Evolutionary conservation across 2,797 vertebrate species (phyloP), one percentile per base, ranked within the genome.

Genomic region (Hafferia zeledoni): DNA sequence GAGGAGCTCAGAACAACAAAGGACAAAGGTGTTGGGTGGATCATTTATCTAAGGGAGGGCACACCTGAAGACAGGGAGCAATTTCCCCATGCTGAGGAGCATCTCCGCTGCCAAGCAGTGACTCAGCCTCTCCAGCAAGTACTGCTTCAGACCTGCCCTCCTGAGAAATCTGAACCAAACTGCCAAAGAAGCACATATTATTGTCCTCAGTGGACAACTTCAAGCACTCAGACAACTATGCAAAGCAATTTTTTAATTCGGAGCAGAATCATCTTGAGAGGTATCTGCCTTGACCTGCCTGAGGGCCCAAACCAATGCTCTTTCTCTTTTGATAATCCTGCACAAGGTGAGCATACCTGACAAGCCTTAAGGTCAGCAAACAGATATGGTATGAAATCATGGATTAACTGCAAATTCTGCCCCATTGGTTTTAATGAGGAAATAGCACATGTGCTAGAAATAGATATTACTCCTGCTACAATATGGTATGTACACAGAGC

Each of bases 241-340:
- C 17, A 81, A 91, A 85, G 23, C 46, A 47, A 19, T 28, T 52
- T 59, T 80, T 68, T 47, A 49, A 67, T 64, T 92, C 50, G 27
- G 12, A 93, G 84, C 43, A 65, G 41, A 90, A 44, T 33, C 24
- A 81, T 41, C 49, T 83, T 11, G 69, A 35, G 28, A 91, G 65
- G 22, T 83, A 49, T 4, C 25, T 74, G 23, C 87, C 78, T 1
- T 85, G 96, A 11, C 31, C 90, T 10, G 59, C 80, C 35, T 83
- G 85, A 88, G 89, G 94, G 50, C 89, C 91, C 84, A 74, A 93
- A 55, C 1, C 87, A 74, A 25, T 4, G 82, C 96, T 52, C 89
- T 97, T 52, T 97, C 80, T 16, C 89, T 97, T 50, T 96, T 35
- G 90, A 81, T 44, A 67, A 93, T 25, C 87, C 90, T 53, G n/a